phyloP scores from a whole-genome alignment of 64 coral and sea anemone genomes.

The Acropora tenuis region DNA sequence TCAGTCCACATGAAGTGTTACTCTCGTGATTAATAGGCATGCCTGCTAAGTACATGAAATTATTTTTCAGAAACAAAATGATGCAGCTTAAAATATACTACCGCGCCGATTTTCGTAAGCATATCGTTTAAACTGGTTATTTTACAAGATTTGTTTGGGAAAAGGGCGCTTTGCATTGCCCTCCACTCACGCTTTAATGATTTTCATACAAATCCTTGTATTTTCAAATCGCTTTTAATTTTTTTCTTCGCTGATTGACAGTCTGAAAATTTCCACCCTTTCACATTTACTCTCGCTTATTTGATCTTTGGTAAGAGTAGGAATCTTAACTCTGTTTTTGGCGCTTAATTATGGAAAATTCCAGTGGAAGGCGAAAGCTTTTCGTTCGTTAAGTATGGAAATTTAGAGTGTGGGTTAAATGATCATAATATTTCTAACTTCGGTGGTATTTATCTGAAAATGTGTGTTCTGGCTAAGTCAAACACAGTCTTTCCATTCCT shows the following conservation, averaged over 20 bases:
- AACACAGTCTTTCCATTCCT: background rate
- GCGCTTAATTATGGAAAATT: constrained; percentile 5
- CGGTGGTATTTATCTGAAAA: constrained; percentile 7
- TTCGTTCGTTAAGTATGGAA: constrained; percentile 12
- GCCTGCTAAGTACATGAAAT: constrained; percentile 8
- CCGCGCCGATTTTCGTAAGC: background rate
- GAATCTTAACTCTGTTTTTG: constrained; percentile 11
- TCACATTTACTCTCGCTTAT: background rate
- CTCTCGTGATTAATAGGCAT: constrained; percentile 12
- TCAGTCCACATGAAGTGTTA: background rate
- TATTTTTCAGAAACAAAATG: background rate
- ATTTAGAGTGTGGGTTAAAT: constrained; percentile 7
- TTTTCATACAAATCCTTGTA: background rate
- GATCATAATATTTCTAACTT: background rate
- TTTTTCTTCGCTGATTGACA: constrained; percentile 11
- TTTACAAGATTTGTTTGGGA: background rate
- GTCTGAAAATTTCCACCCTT: constrained; percentile 13
- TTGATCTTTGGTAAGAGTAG: constrained; percentile 9
- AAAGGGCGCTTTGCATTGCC: background rate
- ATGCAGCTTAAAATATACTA: constrained; percentile 10
- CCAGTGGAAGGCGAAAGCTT: background rate
- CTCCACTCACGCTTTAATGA: background rate
- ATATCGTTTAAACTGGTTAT: constrained; percentile 2
- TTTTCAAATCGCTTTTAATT: background rate
- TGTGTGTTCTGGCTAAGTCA: constrained; percentile 16